Conservation (phyloP, 2,797 vertebrate genomes). For the Lophius americanus region DNA sequence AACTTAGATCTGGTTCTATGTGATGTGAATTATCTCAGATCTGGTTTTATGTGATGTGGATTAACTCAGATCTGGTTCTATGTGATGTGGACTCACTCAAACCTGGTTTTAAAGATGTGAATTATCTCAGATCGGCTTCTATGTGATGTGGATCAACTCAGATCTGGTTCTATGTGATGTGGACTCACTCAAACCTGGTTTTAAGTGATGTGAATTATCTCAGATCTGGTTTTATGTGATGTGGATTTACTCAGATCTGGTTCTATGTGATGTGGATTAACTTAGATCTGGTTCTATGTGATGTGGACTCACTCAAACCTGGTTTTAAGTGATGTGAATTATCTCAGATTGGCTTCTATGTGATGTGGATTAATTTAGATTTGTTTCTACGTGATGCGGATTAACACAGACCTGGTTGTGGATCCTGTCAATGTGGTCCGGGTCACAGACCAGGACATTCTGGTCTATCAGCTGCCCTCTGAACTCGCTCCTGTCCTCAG, state of each 20-base stretch:
- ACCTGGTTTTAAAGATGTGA: not conserved
- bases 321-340: not conserved
- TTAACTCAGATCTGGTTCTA: not conserved
- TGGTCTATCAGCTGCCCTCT: slow-evolving; percentile 87
- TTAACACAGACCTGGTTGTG: slow-evolving; percentile 83
- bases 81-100: not conserved
- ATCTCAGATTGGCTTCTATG: not conserved
- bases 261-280: not conserved
- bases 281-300: slow-evolving; percentile 77
- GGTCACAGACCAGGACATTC: slow-evolving; percentile 83
- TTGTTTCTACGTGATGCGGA: not conserved
- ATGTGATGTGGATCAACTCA: not conserved
- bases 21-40: not conserved
- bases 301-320: not conserved
- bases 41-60: not conserved
- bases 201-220: not conserved
- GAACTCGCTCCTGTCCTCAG: slow-evolving; percentile 66
- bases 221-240: not conserved
- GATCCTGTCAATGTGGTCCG: slow-evolving; percentile 84
- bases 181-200: not conserved
- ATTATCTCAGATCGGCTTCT: too few relatives aligned
- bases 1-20: too few relatives aligned
- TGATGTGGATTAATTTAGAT: not conserved
- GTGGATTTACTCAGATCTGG: too few relatives aligned
- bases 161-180: not conserved